phyloP scores from a whole-genome alignment of 2,113 vertebrate species.

The Edolisoma coerulescens region DNA sequence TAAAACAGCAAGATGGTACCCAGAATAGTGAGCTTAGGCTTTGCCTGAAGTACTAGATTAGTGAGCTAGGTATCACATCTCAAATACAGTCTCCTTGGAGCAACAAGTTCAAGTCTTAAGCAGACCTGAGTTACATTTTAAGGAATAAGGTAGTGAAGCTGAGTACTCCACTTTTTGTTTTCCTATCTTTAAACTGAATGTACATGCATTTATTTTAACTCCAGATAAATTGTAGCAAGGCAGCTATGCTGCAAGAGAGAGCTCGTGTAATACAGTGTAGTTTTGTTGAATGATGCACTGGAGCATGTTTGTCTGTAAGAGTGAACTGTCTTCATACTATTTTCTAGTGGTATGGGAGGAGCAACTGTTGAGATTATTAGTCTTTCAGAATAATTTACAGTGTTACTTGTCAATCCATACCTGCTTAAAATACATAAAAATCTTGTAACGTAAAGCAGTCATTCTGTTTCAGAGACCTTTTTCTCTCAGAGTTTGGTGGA shows the following conservation, averaged over 20 bases:
- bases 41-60: slow-evolving; percentile 55
- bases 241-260: not conserved
- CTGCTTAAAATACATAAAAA: not conserved
- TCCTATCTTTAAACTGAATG: not conserved
- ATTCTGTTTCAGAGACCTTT: not conserved
- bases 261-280: not conserved
- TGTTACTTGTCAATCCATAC: not conserved
- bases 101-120: slow-evolving; percentile 11
- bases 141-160: not conserved
- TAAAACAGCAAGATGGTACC: slow-evolving; percentile 55
- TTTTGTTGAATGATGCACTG: not conserved
- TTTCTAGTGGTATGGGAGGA: slow-evolving; percentile 19
- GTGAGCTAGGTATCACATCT: slow-evolving; percentile 23
- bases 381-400: not conserved
- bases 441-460: not conserved
- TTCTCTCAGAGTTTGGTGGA: not conserved
- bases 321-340: not conserved
- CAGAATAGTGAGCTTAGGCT: slow-evolving; percentile 39
- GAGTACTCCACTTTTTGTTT: not conserved
- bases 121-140: not conserved
- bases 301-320: not conserved
- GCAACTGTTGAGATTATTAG: not conserved
- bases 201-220: not conserved
- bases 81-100: slow-evolving; percentile 27
- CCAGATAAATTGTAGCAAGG: not conserved